Percentiles rank a stretch among this genome's conserved stretches.
phyloP scores from a whole-genome alignment of 1,140 invertebrate genomes.

The Drosophila suzukii region DNA sequence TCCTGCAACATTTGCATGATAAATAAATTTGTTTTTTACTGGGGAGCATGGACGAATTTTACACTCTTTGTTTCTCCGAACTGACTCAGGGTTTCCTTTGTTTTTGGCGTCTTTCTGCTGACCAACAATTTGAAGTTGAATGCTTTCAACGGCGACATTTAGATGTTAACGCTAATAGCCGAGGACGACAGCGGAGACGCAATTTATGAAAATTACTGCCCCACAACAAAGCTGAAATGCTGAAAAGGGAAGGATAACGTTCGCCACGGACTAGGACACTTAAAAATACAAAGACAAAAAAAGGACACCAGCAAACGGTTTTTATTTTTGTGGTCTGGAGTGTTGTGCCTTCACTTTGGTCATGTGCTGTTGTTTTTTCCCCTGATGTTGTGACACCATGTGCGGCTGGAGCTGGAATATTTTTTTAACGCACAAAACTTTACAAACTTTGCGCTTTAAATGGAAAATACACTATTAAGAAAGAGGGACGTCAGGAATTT shows the following conservation, averaged over 20 bases:
- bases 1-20: conserved; percentile 64
- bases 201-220: conserved; percentile 79
- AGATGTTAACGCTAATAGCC: conserved; percentile 77
- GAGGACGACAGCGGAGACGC: conserved; percentile 57
- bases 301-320: conserved; percentile 9
- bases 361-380: conserved; percentile 47
- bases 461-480: conserved; percentile 24
- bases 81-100: conserved; percentile 31
- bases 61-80: conserved; percentile 41
- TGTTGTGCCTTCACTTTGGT: conserved; percentile 50
- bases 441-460: conserved; percentile 69
- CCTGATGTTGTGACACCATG: conserved; percentile 69
- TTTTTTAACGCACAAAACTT: conserved; percentile 75
- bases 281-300: conserved; percentile 37
- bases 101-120: conserved; percentile 28
- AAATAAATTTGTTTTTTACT: conserved; percentile 69
- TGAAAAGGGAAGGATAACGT: conserved; percentile 37
- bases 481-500: not conserved
- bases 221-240: conserved; percentile 44
- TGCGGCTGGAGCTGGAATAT: conserved; percentile 77
- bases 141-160: conserved; percentile 67
- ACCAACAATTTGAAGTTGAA: conserved; percentile 50
- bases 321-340: conserved; percentile 46
- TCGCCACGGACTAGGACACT: conserved; percentile 63
- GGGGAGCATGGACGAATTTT: conserved; percentile 19